A percentile compares a stretch with the other conserved stretches of the same genome.
Evolutionary conservation across 2,113 vertebrate genomes (phyloP).

Genomic region (Oceanodroma tethys): DNA sequence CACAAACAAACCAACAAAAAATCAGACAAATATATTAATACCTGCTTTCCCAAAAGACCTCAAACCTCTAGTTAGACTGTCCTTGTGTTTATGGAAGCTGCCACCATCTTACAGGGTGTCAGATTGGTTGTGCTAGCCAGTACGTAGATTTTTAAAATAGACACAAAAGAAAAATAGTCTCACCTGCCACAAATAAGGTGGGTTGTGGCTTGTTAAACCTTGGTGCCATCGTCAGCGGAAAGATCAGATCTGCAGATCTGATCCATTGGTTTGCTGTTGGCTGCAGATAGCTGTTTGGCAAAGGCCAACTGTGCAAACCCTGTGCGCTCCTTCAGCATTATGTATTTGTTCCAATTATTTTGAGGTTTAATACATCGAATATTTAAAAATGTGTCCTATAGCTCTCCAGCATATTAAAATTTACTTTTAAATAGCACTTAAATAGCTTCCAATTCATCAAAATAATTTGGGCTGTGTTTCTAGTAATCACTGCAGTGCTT

Average conservation of each 20-base stretch:
- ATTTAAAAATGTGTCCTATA: not conserved
- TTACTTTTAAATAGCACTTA: not conserved
- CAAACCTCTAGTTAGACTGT: not conserved
- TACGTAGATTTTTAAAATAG: not conserved
- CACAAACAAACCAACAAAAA: too few relatives aligned
- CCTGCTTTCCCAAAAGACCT: not conserved
- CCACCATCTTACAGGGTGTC: not conserved
- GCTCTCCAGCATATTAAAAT: not conserved
- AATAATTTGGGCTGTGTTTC: slow-evolving; percentile 12
- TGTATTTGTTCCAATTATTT: not conserved
- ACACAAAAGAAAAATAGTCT: not conserved
- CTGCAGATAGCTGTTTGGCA: not conserved
- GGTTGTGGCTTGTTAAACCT: not conserved
- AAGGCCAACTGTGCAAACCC: not conserved
- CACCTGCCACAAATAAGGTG: not conserved
- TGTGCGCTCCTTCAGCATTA: not conserved
- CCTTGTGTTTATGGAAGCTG: not conserved
- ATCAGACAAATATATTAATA: not conserved
- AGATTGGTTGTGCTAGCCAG: not conserved
- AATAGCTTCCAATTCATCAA: slow-evolving; percentile 7
- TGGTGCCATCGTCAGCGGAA: not conserved
- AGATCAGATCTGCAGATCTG: not conserved
- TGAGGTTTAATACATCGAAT: not conserved
- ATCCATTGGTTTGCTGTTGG: not conserved
- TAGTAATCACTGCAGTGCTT: not conserved